Evolutionary conservation across 2,797 vertebrate species (phyloP).

Genomic region (Alauda arvensis): DNA sequence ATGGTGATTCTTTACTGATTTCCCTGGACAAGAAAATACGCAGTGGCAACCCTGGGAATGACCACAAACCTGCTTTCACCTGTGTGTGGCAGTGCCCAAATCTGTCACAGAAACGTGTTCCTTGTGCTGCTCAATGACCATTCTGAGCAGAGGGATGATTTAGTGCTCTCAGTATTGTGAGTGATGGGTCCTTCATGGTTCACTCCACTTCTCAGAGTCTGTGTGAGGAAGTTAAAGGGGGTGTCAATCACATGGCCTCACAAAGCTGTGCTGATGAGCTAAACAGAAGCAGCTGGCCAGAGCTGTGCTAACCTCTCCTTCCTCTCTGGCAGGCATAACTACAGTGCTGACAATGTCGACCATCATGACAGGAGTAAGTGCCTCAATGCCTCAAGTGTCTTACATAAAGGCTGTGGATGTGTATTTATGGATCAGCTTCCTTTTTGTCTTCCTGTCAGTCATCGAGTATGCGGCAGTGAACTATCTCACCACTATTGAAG

Average conservation of each 20-base stretch:
- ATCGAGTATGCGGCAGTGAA: conserved; percentile 89
- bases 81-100: background rate
- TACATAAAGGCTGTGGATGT: conserved; percentile 91
- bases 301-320: background rate
- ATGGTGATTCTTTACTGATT: background rate
- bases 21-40: background rate
- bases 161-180: background rate
- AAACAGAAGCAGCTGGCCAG: background rate
- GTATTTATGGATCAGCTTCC: conserved; percentile 90
- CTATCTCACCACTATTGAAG: conserved; percentile 88
- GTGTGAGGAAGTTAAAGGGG: background rate
- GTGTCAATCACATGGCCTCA: background rate
- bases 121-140: background rate
- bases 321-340: conserved; percentile 80
- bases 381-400: conserved; percentile 92
- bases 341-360: conserved; percentile 92
- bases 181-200: background rate
- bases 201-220: background rate
- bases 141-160: background rate
- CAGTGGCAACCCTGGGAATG: background rate
- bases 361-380: conserved; percentile 86
- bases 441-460: conserved; percentile 90
- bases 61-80: background rate
- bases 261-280: background rate
- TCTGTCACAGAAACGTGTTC: background rate